phyloP scores from a whole-genome alignment of 2,797 vertebrate species.

The Streptopelia turtur region DNA sequence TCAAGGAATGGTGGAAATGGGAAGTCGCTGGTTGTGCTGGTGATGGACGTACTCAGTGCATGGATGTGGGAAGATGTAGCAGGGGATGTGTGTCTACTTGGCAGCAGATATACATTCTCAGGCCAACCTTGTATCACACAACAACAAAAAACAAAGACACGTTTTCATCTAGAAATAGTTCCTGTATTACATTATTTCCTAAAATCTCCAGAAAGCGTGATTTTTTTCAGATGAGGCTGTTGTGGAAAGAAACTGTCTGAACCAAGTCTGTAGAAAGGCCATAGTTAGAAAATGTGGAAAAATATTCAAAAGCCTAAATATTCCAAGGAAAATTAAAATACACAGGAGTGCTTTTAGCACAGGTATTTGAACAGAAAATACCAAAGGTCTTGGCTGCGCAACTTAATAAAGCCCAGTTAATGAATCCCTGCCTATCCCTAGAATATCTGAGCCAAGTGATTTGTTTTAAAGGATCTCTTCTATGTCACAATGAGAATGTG shows the following conservation, averaged over 20 bases:
- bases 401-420: neutral
- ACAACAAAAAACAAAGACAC: neutral
- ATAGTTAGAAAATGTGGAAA: neutral
- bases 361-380: neutral
- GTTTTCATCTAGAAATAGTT: neutral
- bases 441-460: neutral
- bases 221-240: neutral
- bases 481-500: neutral
- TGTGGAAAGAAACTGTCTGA: neutral
- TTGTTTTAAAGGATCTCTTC: neutral
- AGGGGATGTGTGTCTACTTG: neutral
- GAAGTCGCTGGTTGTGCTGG: fast-evolving
- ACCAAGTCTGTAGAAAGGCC: neutral
- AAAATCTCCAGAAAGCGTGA: neutral
- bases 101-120: neutral
- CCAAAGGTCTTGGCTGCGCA: neutral
- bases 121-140: neutral
- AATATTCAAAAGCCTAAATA: neutral
- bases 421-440: neutral
- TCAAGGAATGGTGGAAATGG: neutral
- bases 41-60: neutral
- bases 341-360: neutral
- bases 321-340: neutral
- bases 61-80: neutral
- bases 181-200: neutral